Percentiles rank a stretch among this genome's conserved stretches.
Evolutionary conservation across 2,113 vertebrate species (phyloP).

Genomic region (Thomomys bottae): DNA sequence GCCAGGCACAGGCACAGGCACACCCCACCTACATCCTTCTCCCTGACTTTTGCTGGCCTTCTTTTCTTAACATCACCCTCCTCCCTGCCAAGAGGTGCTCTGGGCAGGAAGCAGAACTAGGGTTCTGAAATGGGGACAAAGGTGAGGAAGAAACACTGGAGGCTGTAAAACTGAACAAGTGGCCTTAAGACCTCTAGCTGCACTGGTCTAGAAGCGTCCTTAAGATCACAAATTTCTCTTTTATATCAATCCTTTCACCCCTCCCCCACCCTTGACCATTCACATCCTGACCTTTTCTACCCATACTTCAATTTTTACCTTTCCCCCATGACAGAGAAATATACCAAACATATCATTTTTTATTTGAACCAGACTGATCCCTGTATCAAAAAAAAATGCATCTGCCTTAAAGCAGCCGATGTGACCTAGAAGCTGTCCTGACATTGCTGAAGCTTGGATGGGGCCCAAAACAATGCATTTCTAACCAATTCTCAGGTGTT

Average conservation of each 20-base stretch:
- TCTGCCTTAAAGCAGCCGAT: not conserved
- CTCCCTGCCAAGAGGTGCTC: not conserved
- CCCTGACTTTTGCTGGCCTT: slow-evolving; percentile 1
- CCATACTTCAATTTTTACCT: not conserved
- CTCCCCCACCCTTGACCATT: not conserved
- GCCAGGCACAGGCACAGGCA: too few relatives aligned
- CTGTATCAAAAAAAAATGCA: not conserved
- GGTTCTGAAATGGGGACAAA: not conserved
- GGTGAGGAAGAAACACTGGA: not conserved
- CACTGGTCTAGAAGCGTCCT: not conserved
- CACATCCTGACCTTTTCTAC: not conserved
- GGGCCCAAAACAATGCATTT: not conserved
- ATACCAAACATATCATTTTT: not conserved
- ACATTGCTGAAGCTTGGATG: too few relatives aligned
- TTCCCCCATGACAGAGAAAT: not conserved
- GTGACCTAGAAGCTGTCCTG: not conserved
- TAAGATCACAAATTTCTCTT: not conserved
- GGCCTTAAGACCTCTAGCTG: too few relatives aligned
- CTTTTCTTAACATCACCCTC: not conserved
- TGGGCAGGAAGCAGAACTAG: not conserved
- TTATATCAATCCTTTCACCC: not conserved
- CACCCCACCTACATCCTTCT: slow-evolving; percentile 13
- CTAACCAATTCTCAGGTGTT: not conserved
- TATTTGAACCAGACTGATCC: not conserved
- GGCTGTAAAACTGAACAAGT: not conserved